Percentiles rank a stretch among this genome's conserved stretches.
phyloP scores from a whole-genome alignment of 37 sponge, comb jelly and placozoan species.

The Hexactinellida sp. region DNA sequence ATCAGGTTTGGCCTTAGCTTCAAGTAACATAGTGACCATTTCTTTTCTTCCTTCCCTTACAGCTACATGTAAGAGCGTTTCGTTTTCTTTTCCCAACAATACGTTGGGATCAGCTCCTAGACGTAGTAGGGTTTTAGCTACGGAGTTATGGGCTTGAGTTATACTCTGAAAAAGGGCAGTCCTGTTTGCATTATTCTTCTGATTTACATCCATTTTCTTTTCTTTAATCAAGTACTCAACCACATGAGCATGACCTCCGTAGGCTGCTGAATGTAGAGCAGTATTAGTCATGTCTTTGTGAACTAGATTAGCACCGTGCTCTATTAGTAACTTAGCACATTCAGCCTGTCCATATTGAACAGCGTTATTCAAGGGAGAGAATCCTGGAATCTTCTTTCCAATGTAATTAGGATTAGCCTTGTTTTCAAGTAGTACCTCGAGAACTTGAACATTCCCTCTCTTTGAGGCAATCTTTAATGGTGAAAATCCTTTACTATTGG shows the following conservation, averaged over 20 bases:
- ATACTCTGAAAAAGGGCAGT: not conserved
- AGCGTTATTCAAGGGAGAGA: not conserved
- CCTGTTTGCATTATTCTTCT: not conserved
- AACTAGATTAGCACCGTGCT: not conserved
- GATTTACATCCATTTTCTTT: not conserved
- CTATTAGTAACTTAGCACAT: not conserved
- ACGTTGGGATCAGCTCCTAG: not conserved
- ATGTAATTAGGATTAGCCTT: not conserved
- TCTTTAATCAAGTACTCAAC: slow-evolving; percentile 11
- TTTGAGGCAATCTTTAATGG: not conserved
- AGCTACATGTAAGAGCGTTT: not conserved
- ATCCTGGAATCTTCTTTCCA: not conserved
- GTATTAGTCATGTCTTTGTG: slow-evolving; percentile 6
- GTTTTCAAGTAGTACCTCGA: not conserved
- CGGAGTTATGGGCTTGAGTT: not conserved
- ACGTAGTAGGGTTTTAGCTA: not conserved
- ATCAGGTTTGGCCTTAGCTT: not conserved
- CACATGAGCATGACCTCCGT: not conserved
- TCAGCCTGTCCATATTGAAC: not conserved
- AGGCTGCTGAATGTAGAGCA: not conserved
- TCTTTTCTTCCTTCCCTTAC: not conserved
- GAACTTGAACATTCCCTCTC: not conserved
- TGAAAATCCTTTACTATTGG: not conserved
- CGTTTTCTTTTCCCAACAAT: not conserved
- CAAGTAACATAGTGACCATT: not conserved